These are phyloP conservation scores for Sander lucioperca DNA, from an alignment of 2,113 vertebrate genomes.

Conservation along the genomic window DNA sequence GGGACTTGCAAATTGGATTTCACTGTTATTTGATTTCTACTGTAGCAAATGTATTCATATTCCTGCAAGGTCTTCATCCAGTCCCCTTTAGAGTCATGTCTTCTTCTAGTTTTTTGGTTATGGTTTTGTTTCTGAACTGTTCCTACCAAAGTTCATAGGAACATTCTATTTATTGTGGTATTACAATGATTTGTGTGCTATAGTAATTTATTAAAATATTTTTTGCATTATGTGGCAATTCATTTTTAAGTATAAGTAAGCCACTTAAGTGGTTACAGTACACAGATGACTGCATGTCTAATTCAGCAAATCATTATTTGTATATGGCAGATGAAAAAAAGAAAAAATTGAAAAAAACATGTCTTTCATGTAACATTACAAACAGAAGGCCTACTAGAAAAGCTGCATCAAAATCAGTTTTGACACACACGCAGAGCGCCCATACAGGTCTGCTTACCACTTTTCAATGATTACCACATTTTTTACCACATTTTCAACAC, in stretches of 20 bases:
- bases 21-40: background rate
- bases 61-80: background rate
- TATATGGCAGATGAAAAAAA: background rate
- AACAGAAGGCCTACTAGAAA: constrained; percentile 13
- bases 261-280: background rate
- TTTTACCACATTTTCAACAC: no score
- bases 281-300: constrained; percentile 7
- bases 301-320: constrained; percentile 4
- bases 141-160: background rate
- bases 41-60: background rate
- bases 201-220: background rate
- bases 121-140: background rate
- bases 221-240: background rate
- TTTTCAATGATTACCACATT: no score
- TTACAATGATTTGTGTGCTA: background rate
- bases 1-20: constrained; percentile 5
- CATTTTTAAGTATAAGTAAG: background rate
- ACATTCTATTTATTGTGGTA: no score
- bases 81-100: background rate
- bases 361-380: constrained; percentile 14
- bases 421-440: constrained; percentile 1
- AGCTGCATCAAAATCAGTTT: constrained; percentile 28
- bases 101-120: no score
- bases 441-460: constrained; percentile 13
- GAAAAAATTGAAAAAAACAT: no score